phyloP scores from a whole-genome alignment of 2,888 invertebrate genomes.

The Eugnorisma glareosa region DNA sequence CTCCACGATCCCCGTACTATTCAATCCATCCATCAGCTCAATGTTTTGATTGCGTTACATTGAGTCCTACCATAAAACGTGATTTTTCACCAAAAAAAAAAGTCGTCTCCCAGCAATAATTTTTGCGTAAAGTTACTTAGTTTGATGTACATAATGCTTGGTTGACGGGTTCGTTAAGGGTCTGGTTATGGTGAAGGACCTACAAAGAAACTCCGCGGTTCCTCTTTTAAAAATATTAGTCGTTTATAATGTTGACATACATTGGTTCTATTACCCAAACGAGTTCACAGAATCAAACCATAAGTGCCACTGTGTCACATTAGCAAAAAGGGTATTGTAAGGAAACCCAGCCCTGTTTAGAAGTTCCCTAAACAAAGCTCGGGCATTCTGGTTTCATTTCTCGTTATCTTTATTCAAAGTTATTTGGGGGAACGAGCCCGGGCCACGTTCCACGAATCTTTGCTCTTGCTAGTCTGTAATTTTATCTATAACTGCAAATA shows the following conservation, averaged over 20 bases:
- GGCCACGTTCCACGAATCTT: conserved; percentile 59
- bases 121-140: too few relatives aligned
- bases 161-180: too few relatives aligned
- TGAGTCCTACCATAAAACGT: too few relatives aligned
- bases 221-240: not conserved
- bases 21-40: too few relatives aligned
- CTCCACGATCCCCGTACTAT: too few relatives aligned
- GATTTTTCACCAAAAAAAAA: too few relatives aligned
- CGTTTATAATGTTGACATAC: not conserved
- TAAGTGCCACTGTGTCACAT: conserved; percentile 30
- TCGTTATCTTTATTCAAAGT: conserved; percentile 73
- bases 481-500: conserved; percentile 63
- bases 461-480: conserved; percentile 59
- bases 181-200: not conserved
- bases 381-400: conserved; percentile 65
- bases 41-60: too few relatives aligned
- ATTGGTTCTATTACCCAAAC: conserved; percentile 30
- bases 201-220: not conserved
- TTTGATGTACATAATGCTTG: too few relatives aligned
- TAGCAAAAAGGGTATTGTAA: conserved; percentile 28
- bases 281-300: conserved; percentile 14
- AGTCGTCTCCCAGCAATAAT: too few relatives aligned
- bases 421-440: conserved; percentile 65
- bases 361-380: conserved; percentile 58
- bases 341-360: conserved; percentile 42